Evolutionary conservation across 53 echinoderm and acorn worm species (phyloP).

Genomic region (Hippasteria phrygiana): DNA sequence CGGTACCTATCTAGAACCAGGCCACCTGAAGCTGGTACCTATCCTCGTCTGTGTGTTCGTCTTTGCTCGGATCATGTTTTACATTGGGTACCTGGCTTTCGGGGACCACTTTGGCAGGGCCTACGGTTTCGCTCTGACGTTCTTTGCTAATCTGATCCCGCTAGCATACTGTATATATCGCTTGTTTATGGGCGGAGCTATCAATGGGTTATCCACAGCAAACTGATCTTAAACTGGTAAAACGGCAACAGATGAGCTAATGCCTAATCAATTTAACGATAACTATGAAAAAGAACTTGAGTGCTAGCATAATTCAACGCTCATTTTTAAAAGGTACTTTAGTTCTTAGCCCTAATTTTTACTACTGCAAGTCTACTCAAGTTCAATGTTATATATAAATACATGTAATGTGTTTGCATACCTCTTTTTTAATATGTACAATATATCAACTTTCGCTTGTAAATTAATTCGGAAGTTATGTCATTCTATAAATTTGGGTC

Average conservation of each 20-base stretch:
- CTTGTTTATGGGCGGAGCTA: not conserved
- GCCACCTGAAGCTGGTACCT: conserved; percentile 64
- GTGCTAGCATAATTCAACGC: no score
- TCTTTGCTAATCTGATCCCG: conserved; percentile 44
- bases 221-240: not conserved
- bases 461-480: no score
- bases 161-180: conserved; percentile 50
- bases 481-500: no score
- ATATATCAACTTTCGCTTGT: no score
- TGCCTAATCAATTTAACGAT: no score
- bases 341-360: not conserved
- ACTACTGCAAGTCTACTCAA: no score
- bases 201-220: not conserved
- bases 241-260: not conserved
- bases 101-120: conserved; percentile 43
- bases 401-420: not conserved
- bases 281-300: no score
- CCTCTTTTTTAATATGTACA: no score
- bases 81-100: conserved; percentile 53
- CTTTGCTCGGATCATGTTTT: conserved; percentile 53
- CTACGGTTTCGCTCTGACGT: conserved; percentile 64
- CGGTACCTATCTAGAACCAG: conserved; percentile 52
- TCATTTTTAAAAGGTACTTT: no score
- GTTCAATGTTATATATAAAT: no score
- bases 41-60: conserved; percentile 66